Evolutionary conservation across 1,140 invertebrate genomes (phyloP).

Genomic region (Macrosteles quadrilineatus): DNA sequence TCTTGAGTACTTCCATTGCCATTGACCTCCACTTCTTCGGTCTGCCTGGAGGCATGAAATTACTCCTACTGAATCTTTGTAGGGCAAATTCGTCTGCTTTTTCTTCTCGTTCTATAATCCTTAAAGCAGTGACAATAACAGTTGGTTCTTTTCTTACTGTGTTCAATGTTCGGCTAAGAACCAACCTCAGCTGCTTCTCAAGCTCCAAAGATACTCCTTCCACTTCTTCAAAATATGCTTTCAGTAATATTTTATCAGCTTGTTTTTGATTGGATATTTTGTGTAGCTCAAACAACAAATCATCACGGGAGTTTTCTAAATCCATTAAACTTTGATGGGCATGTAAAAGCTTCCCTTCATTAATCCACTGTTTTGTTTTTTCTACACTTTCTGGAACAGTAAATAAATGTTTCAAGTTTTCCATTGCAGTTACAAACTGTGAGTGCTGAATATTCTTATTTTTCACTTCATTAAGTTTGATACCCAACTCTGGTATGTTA

Average conservation of each 20-base stretch:
- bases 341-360: constrained; percentile 91
- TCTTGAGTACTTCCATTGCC: constrained; percentile 80
- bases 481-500: constrained; percentile 68
- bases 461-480: constrained; percentile 79
- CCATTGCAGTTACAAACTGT: constrained; percentile 95
- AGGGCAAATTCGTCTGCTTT: constrained; percentile 82
- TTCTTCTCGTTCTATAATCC: constrained; percentile 97
- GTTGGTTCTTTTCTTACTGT: constrained; percentile 94
- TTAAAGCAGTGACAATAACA: constrained; percentile 91
- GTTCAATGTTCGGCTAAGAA: constrained; percentile 87
- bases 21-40: constrained; percentile 92
- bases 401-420: constrained; percentile 98
- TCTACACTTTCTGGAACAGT: constrained; percentile 96
- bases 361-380: constrained; percentile 91
- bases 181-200: constrained; percentile 88
- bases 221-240: constrained; percentile 95
- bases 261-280: constrained; percentile 89
- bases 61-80: constrained; percentile 74
- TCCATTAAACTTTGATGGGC: constrained; percentile 84
- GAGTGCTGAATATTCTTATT: constrained; percentile 93
- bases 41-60: constrained; percentile 90
- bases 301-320: constrained; percentile 94
- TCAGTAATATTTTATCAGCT: constrained; percentile 87
- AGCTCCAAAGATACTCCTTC: constrained; percentile 87
- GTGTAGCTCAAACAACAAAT: constrained; percentile 92